phyloP scores from a whole-genome alignment of 2,888 invertebrate species.

The Epinotia ramella region DNA sequence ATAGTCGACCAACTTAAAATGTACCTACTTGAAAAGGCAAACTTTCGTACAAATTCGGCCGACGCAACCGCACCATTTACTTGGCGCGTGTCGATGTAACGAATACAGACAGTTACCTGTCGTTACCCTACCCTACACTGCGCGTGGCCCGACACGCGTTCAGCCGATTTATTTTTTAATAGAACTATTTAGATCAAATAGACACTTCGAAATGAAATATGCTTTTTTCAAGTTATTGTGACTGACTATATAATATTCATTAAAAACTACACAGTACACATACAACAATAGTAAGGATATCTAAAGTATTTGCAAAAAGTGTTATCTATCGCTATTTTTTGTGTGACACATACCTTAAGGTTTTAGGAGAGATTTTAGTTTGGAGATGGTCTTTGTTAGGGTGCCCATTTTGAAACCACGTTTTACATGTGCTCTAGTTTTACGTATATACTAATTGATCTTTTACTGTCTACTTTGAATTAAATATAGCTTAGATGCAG shows the following conservation, averaged over 20 bases:
- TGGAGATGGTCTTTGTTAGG: conserved; percentile 15
- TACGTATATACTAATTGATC: neutral
- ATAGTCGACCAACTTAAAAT: too few species aligned
- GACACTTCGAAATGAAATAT: too few species aligned
- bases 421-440: conserved; percentile 4
- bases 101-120: too few species aligned
- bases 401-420: conserved; percentile 5
- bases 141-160: too few species aligned
- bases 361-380: conserved; percentile 25
- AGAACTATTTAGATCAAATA: too few species aligned
- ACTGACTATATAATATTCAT: neutral
- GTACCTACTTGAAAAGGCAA: too few species aligned
- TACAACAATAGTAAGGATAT: neutral
- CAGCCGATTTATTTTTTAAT: too few species aligned
- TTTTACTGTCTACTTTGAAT: neutral
- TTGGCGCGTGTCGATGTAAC: too few species aligned
- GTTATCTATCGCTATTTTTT: neutral
- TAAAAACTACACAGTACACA: neutral
- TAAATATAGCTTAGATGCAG: neutral
- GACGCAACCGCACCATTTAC: too few species aligned
- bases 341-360: conserved; percentile 17
- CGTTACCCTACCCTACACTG: too few species aligned
- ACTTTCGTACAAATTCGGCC: too few species aligned
- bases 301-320: neutral
- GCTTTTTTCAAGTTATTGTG: too few species aligned